Conservation (phyloP, 2,113 vertebrate species). For the Gnathonemus echidnorhynchus region DNA sequence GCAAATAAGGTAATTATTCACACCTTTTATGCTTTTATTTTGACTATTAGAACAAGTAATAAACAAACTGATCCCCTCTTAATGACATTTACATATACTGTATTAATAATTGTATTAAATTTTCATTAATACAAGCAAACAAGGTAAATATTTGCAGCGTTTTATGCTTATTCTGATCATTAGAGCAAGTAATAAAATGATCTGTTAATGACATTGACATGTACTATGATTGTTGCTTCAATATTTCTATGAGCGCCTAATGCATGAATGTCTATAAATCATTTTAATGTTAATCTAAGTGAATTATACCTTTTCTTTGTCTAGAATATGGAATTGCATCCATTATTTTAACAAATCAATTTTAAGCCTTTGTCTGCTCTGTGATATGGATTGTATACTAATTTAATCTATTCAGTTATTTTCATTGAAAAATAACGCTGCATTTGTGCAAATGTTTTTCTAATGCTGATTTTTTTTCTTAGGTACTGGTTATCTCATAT, state of each 20-base stretch:
- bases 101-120: constrained; percentile 48
- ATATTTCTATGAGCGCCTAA: background rate
- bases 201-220: background rate
- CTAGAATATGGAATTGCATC: background rate
- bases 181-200: background rate
- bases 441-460: constrained; percentile 22
- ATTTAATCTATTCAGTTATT: background rate
- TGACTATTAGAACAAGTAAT: background rate
- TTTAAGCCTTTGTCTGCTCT: background rate
- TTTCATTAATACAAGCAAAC: constrained; percentile 91
- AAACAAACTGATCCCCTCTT: background rate
- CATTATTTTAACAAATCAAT: background rate
- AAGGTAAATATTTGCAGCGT: constrained; percentile 66
- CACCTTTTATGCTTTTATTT: background rate
- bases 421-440: background rate
- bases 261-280: background rate
- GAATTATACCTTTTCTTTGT: background rate
- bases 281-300: background rate
- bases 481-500: constrained; percentile 31
- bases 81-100: background rate
- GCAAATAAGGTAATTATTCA: constrained; percentile 80
- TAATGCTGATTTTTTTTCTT: constrained; percentile 16
- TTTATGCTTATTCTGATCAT: background rate
- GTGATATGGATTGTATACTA: background rate
- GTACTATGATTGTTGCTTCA: background rate